phyloP scores from a whole-genome alignment of 2,113 vertebrate genomes.

The Ursus arctos region DNA sequence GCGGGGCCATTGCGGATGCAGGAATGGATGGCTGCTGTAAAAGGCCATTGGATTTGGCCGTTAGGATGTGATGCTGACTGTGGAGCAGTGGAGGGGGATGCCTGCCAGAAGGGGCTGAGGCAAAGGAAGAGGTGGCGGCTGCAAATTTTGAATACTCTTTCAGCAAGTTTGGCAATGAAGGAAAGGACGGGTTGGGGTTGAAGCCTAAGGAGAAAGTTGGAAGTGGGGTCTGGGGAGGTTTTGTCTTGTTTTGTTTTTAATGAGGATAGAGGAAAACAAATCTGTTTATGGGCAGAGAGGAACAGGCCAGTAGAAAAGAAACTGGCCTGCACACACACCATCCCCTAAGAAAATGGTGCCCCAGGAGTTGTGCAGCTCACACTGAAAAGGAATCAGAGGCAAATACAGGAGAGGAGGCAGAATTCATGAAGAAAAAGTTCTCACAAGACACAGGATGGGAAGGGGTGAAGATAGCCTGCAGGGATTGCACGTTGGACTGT shows the following conservation, averaged over 20 bases:
- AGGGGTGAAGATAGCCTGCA: not conserved
- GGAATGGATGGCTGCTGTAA: not conserved
- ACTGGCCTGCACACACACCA: not conserved
- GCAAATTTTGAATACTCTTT: not conserved
- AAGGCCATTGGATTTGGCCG: not conserved
- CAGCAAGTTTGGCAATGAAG: not conserved
- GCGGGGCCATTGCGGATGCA: not conserved
- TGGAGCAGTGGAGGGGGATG: not conserved
- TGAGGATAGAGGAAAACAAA: not conserved
- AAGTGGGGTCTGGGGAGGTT: not conserved
- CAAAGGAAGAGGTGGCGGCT: not conserved
- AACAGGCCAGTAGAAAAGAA: not conserved
- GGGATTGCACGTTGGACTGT: not conserved
- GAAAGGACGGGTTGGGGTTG: not conserved
- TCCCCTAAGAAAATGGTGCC: not conserved
- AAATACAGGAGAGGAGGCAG: not conserved
- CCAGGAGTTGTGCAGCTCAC: accelerated
- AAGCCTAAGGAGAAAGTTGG: not conserved
- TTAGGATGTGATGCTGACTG: not conserved
- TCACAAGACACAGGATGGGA: not conserved
- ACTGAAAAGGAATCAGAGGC: not conserved
- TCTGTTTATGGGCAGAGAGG: not conserved
- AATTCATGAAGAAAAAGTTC: not conserved
- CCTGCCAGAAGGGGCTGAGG: not conserved
- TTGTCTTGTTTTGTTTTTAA: not conserved